Evolutionary conservation across 1,140 invertebrate species (phyloP).

Genomic region (Listronotus bonariensis): DNA sequence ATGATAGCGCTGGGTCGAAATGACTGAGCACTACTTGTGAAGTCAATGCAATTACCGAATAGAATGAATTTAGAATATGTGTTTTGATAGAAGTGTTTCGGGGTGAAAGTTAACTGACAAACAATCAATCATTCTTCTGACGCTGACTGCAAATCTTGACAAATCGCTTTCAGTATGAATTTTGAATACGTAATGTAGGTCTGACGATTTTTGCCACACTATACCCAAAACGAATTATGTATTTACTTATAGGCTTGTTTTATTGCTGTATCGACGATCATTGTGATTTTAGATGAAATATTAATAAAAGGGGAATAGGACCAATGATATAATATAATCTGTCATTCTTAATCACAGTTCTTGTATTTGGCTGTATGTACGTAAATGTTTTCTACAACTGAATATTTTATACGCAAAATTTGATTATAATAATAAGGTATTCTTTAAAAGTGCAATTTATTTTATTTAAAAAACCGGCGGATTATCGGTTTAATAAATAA

Average conservation of each 20-base stretch:
- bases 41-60: slow-evolving; percentile 47
- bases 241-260: slow-evolving; percentile 7
- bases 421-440: not conserved
- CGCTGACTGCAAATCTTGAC: slow-evolving; percentile 51
- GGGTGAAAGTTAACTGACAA: slow-evolving; percentile 44
- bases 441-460: not conserved
- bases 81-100: slow-evolving; percentile 48
- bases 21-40: slow-evolving; percentile 39
- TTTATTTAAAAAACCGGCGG: not conserved
- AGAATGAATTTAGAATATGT: slow-evolving; percentile 49
- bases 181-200: slow-evolving; percentile 37
- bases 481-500: not conserved
- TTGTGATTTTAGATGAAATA: not conserved
- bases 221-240: slow-evolving; percentile 2
- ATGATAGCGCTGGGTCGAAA: slow-evolving; percentile 35
- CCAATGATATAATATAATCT: too few species aligned
- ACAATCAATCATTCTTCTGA: slow-evolving; percentile 47
- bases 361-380: too few species aligned
- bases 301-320: too few species aligned
- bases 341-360: too few species aligned
- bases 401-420: too few species aligned
- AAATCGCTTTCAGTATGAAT: slow-evolving; percentile 52
- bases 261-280: not conserved
- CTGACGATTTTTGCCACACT: slow-evolving; percentile 18
- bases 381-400: too few species aligned